Evolutionary conservation across 2,888 invertebrate species (phyloP).

Genomic region (Pristionchus exspectatus): DNA sequence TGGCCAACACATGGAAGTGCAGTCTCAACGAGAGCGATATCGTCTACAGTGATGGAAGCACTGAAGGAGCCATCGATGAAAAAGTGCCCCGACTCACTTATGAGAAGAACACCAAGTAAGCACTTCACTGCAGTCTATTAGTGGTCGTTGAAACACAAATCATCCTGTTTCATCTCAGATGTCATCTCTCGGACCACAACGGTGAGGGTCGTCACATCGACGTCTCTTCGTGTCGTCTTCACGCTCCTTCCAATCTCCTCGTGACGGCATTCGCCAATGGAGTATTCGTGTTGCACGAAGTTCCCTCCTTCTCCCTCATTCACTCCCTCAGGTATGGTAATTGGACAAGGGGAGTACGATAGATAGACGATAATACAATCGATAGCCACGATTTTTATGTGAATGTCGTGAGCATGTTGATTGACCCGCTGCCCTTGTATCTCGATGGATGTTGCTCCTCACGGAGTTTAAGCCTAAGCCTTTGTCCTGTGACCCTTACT

Average conservation of each 20-base stretch:
- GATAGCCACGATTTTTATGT: not conserved
- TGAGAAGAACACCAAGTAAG: conserved; percentile 66
- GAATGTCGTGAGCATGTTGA: not conserved
- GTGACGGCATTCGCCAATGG: conserved; percentile 94
- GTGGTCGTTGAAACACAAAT: not conserved
- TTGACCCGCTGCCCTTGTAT: not conserved
- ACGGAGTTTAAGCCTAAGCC: conserved; percentile 28
- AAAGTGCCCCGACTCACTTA: conserved; percentile 76
- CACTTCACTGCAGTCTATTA: not conserved
- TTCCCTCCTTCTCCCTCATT: conserved; percentile 93
- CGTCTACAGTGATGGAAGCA: conserved; percentile 56
- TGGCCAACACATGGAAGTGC: conserved; percentile 69
- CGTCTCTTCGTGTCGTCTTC: conserved; percentile 90
- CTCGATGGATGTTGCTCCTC: not conserved
- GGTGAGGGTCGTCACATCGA: conserved; percentile 71
- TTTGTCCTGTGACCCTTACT: not conserved
- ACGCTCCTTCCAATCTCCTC: conserved; percentile 87
- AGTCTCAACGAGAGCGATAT: conserved; percentile 69
- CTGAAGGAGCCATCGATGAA: conserved; percentile 56
- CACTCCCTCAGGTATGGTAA: conserved; percentile 85
- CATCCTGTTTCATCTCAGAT: conserved; percentile 81
- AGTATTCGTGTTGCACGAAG: conserved; percentile 92
- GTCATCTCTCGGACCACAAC: conserved; percentile 81
- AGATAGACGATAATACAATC: not conserved
- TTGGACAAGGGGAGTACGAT: not conserved